Conservation (phyloP, 1,140 invertebrate species). For the Papilio dardanus region DNA sequence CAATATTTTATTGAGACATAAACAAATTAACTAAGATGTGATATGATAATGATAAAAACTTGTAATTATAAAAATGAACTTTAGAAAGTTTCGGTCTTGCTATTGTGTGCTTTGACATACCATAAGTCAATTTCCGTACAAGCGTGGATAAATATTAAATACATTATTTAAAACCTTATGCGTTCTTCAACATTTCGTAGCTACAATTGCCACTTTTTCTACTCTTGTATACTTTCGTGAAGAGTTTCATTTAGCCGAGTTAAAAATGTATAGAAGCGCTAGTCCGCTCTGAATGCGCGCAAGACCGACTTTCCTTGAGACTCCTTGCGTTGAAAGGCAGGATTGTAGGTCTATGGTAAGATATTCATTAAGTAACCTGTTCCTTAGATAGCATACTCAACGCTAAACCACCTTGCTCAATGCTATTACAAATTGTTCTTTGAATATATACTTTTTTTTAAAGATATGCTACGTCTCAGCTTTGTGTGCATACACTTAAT, state of each 20-base stretch:
- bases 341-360: constrained; percentile 2
- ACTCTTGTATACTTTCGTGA: neutral
- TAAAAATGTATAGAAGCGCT: constrained; percentile 1
- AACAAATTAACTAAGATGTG: neutral
- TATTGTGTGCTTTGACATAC: too few relatives aligned
- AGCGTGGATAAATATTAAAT: neutral
- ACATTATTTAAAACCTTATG: neutral
- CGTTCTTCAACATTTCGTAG: neutral
- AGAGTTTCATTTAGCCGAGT: neutral
- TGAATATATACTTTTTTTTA: neutral
- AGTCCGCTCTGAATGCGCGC: neutral
- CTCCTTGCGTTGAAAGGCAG: constrained; percentile 13
- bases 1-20: neutral
- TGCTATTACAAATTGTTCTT: neutral
- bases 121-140: too few relatives aligned
- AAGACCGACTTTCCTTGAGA: constrained; percentile 19
- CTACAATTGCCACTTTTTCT: neutral
- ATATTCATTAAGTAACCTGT: constrained; percentile 15
- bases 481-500: neutral
- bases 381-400: neutral
- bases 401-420: neutral
- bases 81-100: too few relatives aligned
- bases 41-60: neutral
- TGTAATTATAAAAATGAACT: too few relatives aligned
- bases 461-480: neutral